phyloP scores from a whole-genome alignment of 2,888 invertebrate species.

The Andrena bucephala region DNA sequence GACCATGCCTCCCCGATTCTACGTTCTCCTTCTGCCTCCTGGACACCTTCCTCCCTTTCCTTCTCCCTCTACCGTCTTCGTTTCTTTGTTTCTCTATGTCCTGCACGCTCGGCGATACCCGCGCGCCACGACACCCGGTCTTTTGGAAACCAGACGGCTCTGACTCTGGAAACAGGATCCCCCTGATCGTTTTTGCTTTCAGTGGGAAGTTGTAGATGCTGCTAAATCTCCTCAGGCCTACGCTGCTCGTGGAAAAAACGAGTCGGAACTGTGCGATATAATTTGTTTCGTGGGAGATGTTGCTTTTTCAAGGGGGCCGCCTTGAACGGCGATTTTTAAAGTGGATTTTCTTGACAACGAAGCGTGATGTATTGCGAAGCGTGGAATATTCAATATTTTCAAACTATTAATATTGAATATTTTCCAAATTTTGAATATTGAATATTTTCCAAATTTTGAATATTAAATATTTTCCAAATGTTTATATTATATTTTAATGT shows the following conservation, averaged over 20 bases:
- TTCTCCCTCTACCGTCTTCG: constrained; percentile 20
- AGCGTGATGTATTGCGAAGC: no score
- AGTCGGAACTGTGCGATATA: background rate
- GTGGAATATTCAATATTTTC: no score
- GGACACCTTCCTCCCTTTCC: constrained; percentile 28
- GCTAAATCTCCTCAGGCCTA: background rate
- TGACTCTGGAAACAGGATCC: constrained; percentile 6
- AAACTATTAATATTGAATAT: no score
- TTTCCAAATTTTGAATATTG: no score
- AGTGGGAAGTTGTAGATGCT: background rate
- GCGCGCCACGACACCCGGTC: background rate
- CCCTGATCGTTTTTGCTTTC: background rate
- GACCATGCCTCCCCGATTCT: constrained; percentile 84
- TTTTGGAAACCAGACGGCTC: constrained; percentile 18
- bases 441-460: no score
- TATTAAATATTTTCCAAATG: no score
- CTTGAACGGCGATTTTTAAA: no score
- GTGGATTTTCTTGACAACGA: no score
- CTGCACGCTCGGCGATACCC: constrained; percentile 16
- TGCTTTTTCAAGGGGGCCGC: no score
- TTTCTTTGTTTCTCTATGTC: constrained; percentile 31
- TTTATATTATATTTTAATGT: no score
- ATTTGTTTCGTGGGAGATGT: no score
- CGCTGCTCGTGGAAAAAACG: background rate
- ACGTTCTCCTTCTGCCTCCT: constrained; percentile 72